Base-by-base conservation (phyloP, 2,797 vertebrate genomes). In the Sebastes flavidus region DNA sequence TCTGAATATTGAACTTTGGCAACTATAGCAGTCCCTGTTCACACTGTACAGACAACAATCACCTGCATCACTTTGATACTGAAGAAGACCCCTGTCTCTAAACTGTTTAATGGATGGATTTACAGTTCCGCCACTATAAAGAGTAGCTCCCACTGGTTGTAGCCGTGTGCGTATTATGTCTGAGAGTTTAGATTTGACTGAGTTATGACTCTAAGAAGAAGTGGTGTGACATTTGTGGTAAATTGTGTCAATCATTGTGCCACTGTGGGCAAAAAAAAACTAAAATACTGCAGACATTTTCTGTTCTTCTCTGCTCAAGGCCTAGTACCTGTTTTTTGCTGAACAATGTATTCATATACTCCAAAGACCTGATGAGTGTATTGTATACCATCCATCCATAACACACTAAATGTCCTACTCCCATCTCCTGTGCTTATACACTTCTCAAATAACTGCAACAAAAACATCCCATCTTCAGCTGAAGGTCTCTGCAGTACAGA, bases 401-500 rank as follows among this genome's bases (percentile, higher is more conserved):
- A 72, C 29, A 38, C 49, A 56, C 5, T 42, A 18, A 66, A 60
- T 67, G n/a, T 25, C 71, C 22, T 22, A 4, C 34, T 49, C 3
- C 16, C 29, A 42, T 56, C 27, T 20, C 34, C 42, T 24, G 20
- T 16, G 32, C 12, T 60, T 32, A 42, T 42, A 30, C 36, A 42
- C 52, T 18, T 24, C 6, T 73, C 42, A 65, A 42, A 77, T 13
- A 70, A 71, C 52, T 52, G 52, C 36, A 72, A 60, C 5, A 46
- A 18, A 77, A 42, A 60, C 49, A 27, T 46, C 62, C 34, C 11
- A 52, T 76, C 24, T 20, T 65, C 46, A 62, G 59, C 29, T 42
- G 27, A 71, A 75, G 55, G 65, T 78, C 66, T 83, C 73, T 59
- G 52, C 25, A 54, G 65, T 54, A 27, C 36, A 66, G 54, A 84